Evolutionary conservation across 2,797 vertebrate genomes (phyloP), one percentile per base, ranked within the genome.

Genomic region (Leptoclinus maculatus): DNA sequence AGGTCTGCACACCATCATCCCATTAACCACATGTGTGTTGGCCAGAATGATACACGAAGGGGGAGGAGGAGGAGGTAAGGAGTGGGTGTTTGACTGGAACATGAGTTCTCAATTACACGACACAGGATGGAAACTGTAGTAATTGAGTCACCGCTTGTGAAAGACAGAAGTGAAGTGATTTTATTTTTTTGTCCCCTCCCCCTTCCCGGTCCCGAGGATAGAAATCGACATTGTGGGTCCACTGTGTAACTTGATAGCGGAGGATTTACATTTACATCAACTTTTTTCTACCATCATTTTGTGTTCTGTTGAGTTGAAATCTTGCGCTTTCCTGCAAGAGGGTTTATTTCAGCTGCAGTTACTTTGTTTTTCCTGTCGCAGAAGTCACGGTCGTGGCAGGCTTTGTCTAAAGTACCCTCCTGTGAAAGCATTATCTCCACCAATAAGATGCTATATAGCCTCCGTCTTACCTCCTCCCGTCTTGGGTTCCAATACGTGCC

Each of bases 21-120:
- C 86, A 91, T 95, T 92, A 93, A 92, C 86, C 87, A 89, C 92
- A 92, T 93, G 84, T 94, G 89, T 85, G 91, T 91, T 73, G 86
- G 78, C 69, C 71, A 57, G 51, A 86, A 32, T 17, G 66, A 82
- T 72, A 29, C 70, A 76, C 65, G 66, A 21, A 23, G 49, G 14
- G 77, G 7, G 34, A 38, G 36, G 38, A 74, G 49, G 75, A 3
- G 2, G 36, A 47, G 78, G 23, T 34, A 2, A 68, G 23, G 59
- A 43, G 25, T 78, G 81, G 76, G 74, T 82, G 79, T 87, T 75
- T 66, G 78, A 82, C 83, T 81, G 82, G 70, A 90, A 84, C 78
- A 85, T 85, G 74, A 47, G 85, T 82, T 89, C 72, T 88, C 88
- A 85, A 88, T 93, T 34, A 34, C 32, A 34, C 32, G 32, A 34